These are phyloP conservation scores for Spodoptera picta DNA, from an alignment of 2,888 invertebrate genomes.

Conservation along the genomic window DNA sequence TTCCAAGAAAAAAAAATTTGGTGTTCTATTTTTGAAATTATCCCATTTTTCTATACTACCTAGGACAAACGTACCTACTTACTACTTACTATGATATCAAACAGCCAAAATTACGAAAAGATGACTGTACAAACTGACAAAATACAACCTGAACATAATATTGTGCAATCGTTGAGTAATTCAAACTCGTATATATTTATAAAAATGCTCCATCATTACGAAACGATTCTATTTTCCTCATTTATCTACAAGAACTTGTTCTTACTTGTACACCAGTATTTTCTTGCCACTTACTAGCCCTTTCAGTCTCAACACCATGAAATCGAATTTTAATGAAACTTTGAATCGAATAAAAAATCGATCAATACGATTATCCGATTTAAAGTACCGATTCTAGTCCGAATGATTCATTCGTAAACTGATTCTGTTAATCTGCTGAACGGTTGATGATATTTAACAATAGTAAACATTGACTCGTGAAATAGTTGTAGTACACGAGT, in stretches of 20 bases:
- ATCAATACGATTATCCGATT: slow-evolving; percentile 19
- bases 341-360: slow-evolving; percentile 25
- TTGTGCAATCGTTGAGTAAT: slow-evolving; percentile 38
- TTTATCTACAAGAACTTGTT: slow-evolving; percentile 23
- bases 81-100: neutral
- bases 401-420: slow-evolving; percentile 19
- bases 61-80: too few relatives aligned
- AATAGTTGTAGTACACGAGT: slow-evolving; percentile 34
- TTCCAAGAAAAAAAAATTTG: too few relatives aligned
- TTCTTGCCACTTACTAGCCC: slow-evolving; percentile 33
- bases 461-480: slow-evolving; percentile 12
- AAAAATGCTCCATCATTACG: slow-evolving; percentile 43
- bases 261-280: slow-evolving; percentile 3
- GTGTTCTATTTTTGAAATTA: too few relatives aligned
- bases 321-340: slow-evolving; percentile 44
- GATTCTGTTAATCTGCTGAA: slow-evolving; percentile 1
- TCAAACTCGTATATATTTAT: slow-evolving; percentile 3
- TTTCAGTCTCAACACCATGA: slow-evolving; percentile 42
- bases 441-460: slow-evolving; percentile 11
- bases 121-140: slow-evolving; percentile 8
- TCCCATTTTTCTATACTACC: too few relatives aligned
- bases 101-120: slow-evolving; percentile 6
- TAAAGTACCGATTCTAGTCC: slow-evolving; percentile 8
- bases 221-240: slow-evolving; percentile 35
- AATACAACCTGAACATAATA: slow-evolving; percentile 18